Percentiles rank a stretch among this genome's conserved stretches.
These are phyloP conservation scores for Boleophthalmus pectinirostris DNA, from an alignment of 2,113 vertebrate species.

Conservation along the genomic window DNA sequence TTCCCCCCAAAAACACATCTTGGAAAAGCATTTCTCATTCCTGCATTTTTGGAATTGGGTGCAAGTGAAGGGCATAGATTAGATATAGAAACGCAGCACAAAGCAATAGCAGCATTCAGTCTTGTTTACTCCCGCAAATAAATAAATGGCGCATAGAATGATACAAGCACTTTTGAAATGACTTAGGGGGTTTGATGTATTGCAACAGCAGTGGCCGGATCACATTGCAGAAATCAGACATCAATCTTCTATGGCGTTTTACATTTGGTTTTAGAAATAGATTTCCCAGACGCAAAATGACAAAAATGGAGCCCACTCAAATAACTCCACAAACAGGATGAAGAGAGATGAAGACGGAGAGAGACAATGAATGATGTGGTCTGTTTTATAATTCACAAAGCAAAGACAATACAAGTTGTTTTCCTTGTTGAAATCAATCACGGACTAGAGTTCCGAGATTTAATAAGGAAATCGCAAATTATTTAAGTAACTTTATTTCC, in stretches of 20 bases:
- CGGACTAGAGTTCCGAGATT: background rate
- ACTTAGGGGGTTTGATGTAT: constrained; percentile 40
- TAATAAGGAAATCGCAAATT: no score
- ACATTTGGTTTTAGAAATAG: constrained; percentile 34
- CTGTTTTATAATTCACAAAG: constrained; percentile 16
- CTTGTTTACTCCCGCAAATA: constrained; percentile 42
- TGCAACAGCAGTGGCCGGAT: constrained; percentile 37
- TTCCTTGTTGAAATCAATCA: constrained; percentile 9
- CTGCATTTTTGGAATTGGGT: constrained; percentile 2
- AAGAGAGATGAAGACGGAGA: constrained; percentile 34
- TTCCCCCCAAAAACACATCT: background rate
- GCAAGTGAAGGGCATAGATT: constrained; percentile 32
- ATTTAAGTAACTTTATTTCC: no score
- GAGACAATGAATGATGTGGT: constrained; percentile 35
- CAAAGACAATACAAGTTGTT: background rate
- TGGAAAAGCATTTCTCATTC: constrained; percentile 4
- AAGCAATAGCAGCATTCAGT: constrained; percentile 16
- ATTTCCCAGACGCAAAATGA: constrained; percentile 31
- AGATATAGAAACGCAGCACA: constrained; percentile 7
- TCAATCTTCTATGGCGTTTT: constrained; percentile 36
- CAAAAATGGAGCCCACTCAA: constrained; percentile 42
- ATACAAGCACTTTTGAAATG: constrained; percentile 50
- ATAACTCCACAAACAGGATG: constrained; percentile 16
- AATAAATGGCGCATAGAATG: constrained; percentile 14
- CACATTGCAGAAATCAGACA: constrained; percentile 44